phyloP scores from a whole-genome alignment of 2,797 vertebrate species.

The Enteromius thamalakanensis region DNA sequence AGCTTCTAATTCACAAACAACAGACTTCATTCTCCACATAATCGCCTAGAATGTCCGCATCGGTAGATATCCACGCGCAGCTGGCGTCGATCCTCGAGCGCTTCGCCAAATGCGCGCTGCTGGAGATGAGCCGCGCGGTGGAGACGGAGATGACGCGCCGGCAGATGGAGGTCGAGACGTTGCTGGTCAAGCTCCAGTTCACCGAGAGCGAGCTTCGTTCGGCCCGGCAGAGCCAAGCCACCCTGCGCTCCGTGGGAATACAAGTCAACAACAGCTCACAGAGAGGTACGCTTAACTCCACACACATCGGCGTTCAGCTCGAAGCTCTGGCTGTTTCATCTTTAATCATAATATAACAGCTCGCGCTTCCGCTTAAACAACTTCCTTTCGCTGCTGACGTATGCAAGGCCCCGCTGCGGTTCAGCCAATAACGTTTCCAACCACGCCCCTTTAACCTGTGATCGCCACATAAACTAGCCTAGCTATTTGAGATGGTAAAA shows the following conservation, averaged over 20 bases:
- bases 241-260: conserved; percentile 55
- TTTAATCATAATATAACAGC: background rate
- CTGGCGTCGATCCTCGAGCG: conserved; percentile 59
- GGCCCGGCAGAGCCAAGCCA: conserved; percentile 44
- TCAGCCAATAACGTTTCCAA: background rate
- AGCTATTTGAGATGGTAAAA: background rate
- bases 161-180: conserved; percentile 60
- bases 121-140: conserved; percentile 60
- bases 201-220: conserved; percentile 59
- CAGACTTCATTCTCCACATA: background rate
- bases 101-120: conserved; percentile 56
- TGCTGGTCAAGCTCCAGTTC: conserved; percentile 58
- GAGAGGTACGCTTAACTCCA: conserved; percentile 34
- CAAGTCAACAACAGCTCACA: conserved; percentile 38
- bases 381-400: background rate
- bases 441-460: background rate
- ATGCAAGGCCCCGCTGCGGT: background rate
- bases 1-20: background rate
- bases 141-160: conserved; percentile 55
- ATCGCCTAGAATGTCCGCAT: conserved; percentile 45
- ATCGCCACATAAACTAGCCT: background rate
- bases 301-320: background rate
- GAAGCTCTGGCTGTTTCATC: no score
- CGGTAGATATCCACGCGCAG: conserved; percentile 58
- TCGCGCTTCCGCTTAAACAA: background rate